Base-by-base conservation (phyloP, 2,888 invertebrate genomes). In the Craniophora ligustri region DNA sequence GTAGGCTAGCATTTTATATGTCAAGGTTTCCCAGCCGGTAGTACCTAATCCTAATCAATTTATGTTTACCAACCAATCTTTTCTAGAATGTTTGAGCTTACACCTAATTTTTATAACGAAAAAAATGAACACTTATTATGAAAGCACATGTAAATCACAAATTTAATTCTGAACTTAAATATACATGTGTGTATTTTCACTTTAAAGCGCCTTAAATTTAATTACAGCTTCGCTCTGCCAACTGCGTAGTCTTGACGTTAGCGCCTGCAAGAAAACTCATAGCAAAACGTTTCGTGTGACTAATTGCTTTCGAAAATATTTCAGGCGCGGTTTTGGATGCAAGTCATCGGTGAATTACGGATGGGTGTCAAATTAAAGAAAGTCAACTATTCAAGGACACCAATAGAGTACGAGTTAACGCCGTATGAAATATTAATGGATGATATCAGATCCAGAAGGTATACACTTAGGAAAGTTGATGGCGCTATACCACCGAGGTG, bases 371-470 rank as follows among this genome's bases (percentile, higher is more conserved):
- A 98, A 85, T 94, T 99, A 85, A 98, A 98, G 94, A 98, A 98
- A 89, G 93, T 97, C 19, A 95, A 96, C 84, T 95, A 94, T 85
- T 95, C 96, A 60, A 94, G 96, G 78, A 95, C 96, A 8, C 97
- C 97, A 6, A 96, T 97, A 59, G 98, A 99, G 88, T 99, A 96
- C 88, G 98, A 98, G 88, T 91, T 99, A 75, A 99, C 99, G 36
- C 99, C 99, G 10, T 99, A 98, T 84, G 99, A 99, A 93, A 98
- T 98, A 82, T 95, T 99, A 50, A 98, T 99, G 97, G 98, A 98
- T 85, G 99, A 99, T 84, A 99, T 99, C 81, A 94, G 98, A 75
- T 96, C 97, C 59, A 95, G 97, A 85, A 95, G 98, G 83, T 99
- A 98, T 93, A 97, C 97, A 81, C 94, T 99, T 75, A 96, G 97